These are phyloP conservation scores for Sesamia inferens DNA, from an alignment of 2,888 invertebrate genomes.

Conservation along the genomic window DNA sequence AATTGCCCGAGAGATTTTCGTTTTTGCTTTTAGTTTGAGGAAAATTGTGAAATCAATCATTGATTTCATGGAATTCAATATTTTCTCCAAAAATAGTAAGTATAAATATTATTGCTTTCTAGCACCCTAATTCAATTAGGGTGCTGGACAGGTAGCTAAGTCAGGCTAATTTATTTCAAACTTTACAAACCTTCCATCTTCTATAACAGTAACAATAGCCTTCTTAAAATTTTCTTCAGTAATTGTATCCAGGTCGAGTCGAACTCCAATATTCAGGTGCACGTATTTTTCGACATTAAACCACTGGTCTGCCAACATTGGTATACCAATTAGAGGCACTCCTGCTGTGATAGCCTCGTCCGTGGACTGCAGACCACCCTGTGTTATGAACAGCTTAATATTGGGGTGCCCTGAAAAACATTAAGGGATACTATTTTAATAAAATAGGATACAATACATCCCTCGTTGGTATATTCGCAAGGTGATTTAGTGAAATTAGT, in stretches of 20 bases:
- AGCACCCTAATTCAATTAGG: too few relatives aligned
- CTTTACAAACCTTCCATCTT: slow-evolving; percentile 64
- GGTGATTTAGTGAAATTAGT: too few relatives aligned
- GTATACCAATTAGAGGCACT: slow-evolving; percentile 80
- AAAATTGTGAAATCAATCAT: slow-evolving; percentile 72
- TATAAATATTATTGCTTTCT: too few relatives aligned
- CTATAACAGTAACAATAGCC: slow-evolving; percentile 65
- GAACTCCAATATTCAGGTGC: slow-evolving; percentile 70
- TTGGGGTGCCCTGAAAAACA: slow-evolving; percentile 78
- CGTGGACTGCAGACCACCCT: slow-evolving; percentile 83
- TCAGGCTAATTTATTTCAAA: neutral
- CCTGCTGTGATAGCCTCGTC: slow-evolving; percentile 81
- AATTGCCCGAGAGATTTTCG: slow-evolving; percentile 14
- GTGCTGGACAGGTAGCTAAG: neutral
- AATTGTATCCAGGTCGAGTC: slow-evolving; percentile 69
- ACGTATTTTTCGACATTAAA: slow-evolving; percentile 75
- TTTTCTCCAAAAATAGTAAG: too few relatives aligned
- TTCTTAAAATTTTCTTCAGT: slow-evolving; percentile 66
- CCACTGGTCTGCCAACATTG: slow-evolving; percentile 81
- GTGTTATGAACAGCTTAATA: slow-evolving; percentile 80
- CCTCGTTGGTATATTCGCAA: too few relatives aligned
- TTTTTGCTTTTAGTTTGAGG: neutral
- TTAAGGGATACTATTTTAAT: neutral
- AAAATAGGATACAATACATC: neutral
- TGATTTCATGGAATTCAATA: slow-evolving; percentile 4